Conservation (phyloP, 2,113 vertebrate species). For the Siniperca chuatsi region DNA sequence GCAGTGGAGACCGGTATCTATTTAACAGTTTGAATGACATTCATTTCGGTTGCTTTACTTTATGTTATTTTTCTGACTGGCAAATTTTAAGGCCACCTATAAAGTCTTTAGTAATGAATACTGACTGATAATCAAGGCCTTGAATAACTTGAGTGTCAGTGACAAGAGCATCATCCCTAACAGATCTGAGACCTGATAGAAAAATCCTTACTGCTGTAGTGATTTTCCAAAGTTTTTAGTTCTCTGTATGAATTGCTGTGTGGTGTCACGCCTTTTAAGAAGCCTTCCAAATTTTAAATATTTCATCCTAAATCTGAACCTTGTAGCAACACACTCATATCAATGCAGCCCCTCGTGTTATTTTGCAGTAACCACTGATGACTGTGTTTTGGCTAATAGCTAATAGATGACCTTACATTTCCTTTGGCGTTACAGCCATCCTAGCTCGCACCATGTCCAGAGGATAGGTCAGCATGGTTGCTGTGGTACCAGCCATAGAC, state of each 20-base stretch:
- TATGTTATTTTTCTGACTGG: too few relatives aligned
- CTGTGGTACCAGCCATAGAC: slow-evolving; percentile 92
- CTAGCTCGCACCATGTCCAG: slow-evolving; percentile 98
- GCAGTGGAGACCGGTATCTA: not conserved
- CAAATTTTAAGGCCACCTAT: not conserved
- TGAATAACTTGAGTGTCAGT: not conserved
- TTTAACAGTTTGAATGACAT: not conserved
- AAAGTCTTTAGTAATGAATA: not conserved
- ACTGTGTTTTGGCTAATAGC: not conserved
- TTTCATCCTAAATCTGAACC: not conserved
- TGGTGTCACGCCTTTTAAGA: not conserved
- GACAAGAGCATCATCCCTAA: not conserved
- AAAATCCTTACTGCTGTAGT: not conserved
- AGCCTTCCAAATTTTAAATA: not conserved
- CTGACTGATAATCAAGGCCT: not conserved
- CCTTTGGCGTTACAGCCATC: slow-evolving; percentile 98
- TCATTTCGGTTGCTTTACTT: not conserved
- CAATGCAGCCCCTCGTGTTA: not conserved
- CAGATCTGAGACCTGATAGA: not conserved
- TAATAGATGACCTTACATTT: slow-evolving; percentile 89
- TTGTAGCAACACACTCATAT: not conserved
- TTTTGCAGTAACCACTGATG: not conserved
- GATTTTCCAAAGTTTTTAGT: not conserved
- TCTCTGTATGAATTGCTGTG: not conserved
- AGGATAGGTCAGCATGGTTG: slow-evolving; percentile 93